Evolutionary conservation across 2,888 invertebrate genomes (phyloP).

Genomic region (Yponomeuta plumbellus): DNA sequence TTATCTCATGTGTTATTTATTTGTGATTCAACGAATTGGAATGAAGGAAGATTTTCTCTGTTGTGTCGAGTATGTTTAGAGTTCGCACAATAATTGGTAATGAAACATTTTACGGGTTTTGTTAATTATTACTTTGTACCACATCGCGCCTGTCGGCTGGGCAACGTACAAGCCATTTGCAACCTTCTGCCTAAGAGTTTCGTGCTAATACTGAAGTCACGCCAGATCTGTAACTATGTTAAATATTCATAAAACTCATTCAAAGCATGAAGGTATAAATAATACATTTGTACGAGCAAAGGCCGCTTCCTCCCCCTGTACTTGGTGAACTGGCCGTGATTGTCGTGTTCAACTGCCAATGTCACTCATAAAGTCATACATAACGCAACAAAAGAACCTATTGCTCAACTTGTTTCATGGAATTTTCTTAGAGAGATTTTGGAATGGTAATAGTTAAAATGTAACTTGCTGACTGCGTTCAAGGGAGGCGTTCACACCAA

Average conservation of each 20-base stretch:
- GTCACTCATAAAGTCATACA: background rate
- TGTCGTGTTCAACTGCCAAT: background rate
- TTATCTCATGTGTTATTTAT: background rate
- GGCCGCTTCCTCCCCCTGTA: background rate
- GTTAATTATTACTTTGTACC: constrained; percentile 5
- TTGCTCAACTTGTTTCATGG: background rate
- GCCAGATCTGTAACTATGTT: background rate
- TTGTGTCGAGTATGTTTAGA: background rate
- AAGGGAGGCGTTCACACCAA: constrained; percentile 26
- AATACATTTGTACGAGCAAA: background rate
- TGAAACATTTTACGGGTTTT: background rate
- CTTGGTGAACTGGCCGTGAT: constrained; percentile 4
- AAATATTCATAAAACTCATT: background rate
- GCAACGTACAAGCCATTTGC: background rate
- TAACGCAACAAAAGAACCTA: background rate
- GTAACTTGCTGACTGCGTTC: constrained; percentile 47
- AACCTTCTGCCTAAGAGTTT: background rate
- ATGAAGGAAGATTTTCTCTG: background rate
- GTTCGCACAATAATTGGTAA: background rate
- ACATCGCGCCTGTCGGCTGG: background rate
- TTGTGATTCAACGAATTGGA: background rate
- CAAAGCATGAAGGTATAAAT: background rate
- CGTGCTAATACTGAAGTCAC: background rate
- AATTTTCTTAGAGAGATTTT: background rate
- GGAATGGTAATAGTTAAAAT: background rate